Evolutionary conservation across 2,888 invertebrate genomes (phyloP), one percentile per base, ranked within the genome.

Genomic region (Drosophila eohydei): DNA sequence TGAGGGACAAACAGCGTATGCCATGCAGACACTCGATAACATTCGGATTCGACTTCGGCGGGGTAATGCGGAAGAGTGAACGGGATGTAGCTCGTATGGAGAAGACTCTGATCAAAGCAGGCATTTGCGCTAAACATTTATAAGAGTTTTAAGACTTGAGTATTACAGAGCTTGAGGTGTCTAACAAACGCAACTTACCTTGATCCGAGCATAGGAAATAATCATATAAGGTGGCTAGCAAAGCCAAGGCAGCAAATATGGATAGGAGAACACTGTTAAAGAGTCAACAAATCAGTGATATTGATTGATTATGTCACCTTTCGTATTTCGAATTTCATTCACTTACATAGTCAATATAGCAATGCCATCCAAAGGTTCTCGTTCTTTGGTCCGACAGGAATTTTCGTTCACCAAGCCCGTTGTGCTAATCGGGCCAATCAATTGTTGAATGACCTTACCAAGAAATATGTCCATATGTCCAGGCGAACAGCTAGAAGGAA

Each of bases 21-120:
- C 93, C 93, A 74, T 92, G 74, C 7, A 93, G 83, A 79, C 92
- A 93, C 9, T 87, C 78, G 44, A 93, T 88, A 4, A 81, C 71
- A 44, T 88, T 79, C 3, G 86, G 79, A 52, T 86, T 83, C 1
- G 59, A 50, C 0, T 41, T 41, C 9, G n/a, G 52, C 0, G 75
- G 59, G 2, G 60, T 64, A 28, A 75, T 59, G 12, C 74, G 60
- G 55, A 89, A 81, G 9, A 89, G 72, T 0, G 57, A 40, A 0
- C 68, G 66, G 14, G 79, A 68, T 41, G 89, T 88, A 11, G 59
- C 69, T 1, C 78, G 68, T 8, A 91, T 56, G 0, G 92, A 92
- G 54, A 91, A 91, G 30, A 81, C 59, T 8, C 55, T 58, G 2
- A 90, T 36, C 3, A 81, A 16, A 11, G 72, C 60, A 0, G 83